Evolutionary conservation across 2,888 invertebrate genomes (phyloP).

Genomic region (Petrophora chlorosata): DNA sequence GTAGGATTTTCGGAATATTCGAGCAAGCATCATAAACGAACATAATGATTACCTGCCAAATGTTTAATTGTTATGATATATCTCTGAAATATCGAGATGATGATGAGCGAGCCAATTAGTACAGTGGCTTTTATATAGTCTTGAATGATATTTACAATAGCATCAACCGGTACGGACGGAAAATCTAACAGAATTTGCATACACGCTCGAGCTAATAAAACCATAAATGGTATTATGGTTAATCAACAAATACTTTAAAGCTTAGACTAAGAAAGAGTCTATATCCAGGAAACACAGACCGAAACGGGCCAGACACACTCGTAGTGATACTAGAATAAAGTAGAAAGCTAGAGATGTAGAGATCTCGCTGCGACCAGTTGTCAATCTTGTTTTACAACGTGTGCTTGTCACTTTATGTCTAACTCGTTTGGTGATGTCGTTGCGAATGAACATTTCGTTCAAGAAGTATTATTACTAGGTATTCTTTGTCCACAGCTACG

Average conservation of each 20-base stretch:
- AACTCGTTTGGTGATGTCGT: not conserved
- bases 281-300: conserved; percentile 1
- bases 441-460: not conserved
- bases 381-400: conserved; percentile 24
- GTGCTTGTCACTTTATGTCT: conserved; percentile 5
- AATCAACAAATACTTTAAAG: not conserved
- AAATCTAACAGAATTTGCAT: not conserved
- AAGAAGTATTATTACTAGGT: not conserved
- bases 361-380: conserved; percentile 12
- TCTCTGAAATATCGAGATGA: too few relatives aligned
- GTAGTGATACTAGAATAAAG: conserved; percentile 15
- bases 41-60: too few relatives aligned
- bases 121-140: too few relatives aligned
- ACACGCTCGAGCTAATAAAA: too few relatives aligned
- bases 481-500: too few relatives aligned
- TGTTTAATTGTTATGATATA: too few relatives aligned
- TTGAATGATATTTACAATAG: too few relatives aligned
- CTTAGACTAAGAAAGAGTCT: not conserved
- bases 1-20: too few relatives aligned
- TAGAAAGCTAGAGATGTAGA: conserved; percentile 25
- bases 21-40: too few relatives aligned
- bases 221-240: too few relatives aligned
- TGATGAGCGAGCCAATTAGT: too few relatives aligned
- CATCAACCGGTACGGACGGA: too few relatives aligned
- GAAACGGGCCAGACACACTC: not conserved